These are phyloP conservation scores for Lampropteryx suffumata DNA, from an alignment of 2,888 invertebrate genomes.

Conservation along the genomic window DNA sequence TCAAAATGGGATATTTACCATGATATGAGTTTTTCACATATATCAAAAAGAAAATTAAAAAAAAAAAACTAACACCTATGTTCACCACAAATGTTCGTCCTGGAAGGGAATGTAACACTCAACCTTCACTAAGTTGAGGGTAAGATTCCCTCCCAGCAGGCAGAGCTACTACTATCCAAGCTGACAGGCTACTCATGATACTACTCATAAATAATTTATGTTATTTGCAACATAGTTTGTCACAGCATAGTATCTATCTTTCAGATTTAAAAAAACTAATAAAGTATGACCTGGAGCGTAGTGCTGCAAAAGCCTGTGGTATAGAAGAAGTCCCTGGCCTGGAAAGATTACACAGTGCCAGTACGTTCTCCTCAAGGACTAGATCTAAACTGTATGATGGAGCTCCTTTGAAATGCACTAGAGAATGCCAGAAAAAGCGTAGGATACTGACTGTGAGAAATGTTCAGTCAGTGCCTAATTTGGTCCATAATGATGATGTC, in stretches of 20 bases:
- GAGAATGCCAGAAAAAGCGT: conserved; percentile 49
- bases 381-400: conserved; percentile 56
- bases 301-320: conserved; percentile 43
- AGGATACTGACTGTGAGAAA: conserved; percentile 39
- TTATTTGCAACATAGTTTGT: no score
- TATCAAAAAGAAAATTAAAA: no score
- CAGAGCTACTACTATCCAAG: no score
- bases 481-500: conserved; percentile 48
- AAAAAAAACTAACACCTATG: no score
- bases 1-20: no score
- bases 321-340: conserved; percentile 50
- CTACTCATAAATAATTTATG: no score
- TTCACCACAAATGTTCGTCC: no score
- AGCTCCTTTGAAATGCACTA: conserved; percentile 46
- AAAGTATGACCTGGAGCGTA: conserved; percentile 82
- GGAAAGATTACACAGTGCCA: conserved; percentile 73
- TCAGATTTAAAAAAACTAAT: conserved; percentile 87
- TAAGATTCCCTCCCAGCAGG: no score
- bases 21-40: no score
- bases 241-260: conserved; percentile 33
- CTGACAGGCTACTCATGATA: no score
- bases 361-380: conserved; percentile 71
- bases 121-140: no score
- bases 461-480: conserved; percentile 62
- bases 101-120: no score